Evolutionary conservation across 2,113 vertebrate genomes (phyloP).

Genomic region (Erythrocebus patas): DNA sequence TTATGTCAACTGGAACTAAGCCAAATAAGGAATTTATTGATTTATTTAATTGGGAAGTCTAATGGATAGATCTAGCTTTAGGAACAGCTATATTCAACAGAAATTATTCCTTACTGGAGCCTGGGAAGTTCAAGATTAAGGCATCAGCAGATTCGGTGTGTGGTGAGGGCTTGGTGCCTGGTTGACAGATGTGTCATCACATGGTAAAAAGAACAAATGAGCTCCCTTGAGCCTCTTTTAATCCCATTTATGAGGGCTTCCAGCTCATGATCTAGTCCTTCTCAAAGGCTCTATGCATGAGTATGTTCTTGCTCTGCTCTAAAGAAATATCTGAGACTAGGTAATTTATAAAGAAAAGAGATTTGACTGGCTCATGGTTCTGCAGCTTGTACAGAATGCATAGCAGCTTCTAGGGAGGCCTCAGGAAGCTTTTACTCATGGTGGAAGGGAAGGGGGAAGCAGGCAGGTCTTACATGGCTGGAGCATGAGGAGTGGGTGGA

Average conservation of each 20-base stretch:
- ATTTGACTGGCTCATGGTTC: too few relatives aligned
- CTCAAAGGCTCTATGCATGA: neutral
- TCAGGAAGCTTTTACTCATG: too few relatives aligned
- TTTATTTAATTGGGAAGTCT: neutral
- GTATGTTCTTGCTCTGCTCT: too few relatives aligned
- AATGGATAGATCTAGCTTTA: neutral
- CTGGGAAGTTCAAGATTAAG: neutral
- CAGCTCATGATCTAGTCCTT: neutral
- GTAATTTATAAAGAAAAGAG: too few relatives aligned
- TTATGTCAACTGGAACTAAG: neutral
- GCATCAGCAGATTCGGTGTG: neutral
- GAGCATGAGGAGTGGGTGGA: too few relatives aligned
- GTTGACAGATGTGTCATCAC: neutral
- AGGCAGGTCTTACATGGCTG: too few relatives aligned
- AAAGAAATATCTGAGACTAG: too few relatives aligned
- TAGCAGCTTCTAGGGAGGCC: too few relatives aligned
- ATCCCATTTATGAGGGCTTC: too few relatives aligned
- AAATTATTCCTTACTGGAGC: neutral
- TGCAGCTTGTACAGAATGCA: too few relatives aligned
- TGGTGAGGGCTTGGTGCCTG: neutral
- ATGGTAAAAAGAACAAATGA: neutral
- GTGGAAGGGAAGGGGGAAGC: too few relatives aligned
- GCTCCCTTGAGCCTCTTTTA: neutral
- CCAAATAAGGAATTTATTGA: neutral
- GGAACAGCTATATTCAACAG: neutral